Evolutionary conservation across 2,113 vertebrate genomes (phyloP).

Genomic region (Bambusicola thoracicus): DNA sequence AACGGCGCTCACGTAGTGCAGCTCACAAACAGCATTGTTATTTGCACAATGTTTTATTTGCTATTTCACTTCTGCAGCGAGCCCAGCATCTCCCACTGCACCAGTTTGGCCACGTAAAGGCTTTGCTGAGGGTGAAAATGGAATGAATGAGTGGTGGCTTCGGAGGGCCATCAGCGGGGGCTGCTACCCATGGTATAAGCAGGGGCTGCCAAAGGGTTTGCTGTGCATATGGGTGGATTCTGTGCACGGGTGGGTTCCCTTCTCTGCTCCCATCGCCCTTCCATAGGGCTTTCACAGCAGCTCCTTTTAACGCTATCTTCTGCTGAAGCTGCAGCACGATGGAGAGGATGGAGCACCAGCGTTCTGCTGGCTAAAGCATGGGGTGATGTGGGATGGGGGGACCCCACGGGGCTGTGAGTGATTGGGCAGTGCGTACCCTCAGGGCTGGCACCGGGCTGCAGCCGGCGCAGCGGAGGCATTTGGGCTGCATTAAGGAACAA

Average conservation of each 20-base stretch:
- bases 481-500: not conserved
- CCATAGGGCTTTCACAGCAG: not conserved
- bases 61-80: accelerated
- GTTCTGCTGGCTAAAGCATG: not conserved
- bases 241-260: not conserved
- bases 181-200: not conserved
- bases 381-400: not conserved
- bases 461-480: not conserved
- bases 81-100: not conserved
- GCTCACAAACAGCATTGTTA: not conserved
- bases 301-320: not conserved
- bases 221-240: not conserved
- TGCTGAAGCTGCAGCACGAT: not conserved
- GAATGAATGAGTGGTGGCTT: not conserved
- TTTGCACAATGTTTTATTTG: not conserved
- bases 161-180: accelerated
- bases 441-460: not conserved
- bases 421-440: too few relatives aligned
- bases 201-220: not conserved
- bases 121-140: not conserved
- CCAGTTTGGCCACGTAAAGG: accelerated
- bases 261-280: not conserved
- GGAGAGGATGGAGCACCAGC: not conserved
- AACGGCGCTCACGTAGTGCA: accelerated
- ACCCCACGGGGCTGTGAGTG: not conserved